These are phyloP conservation scores for Amphiduros pacificus DNA, from an alignment of 2,888 invertebrate species.

Conservation along the genomic window DNA sequence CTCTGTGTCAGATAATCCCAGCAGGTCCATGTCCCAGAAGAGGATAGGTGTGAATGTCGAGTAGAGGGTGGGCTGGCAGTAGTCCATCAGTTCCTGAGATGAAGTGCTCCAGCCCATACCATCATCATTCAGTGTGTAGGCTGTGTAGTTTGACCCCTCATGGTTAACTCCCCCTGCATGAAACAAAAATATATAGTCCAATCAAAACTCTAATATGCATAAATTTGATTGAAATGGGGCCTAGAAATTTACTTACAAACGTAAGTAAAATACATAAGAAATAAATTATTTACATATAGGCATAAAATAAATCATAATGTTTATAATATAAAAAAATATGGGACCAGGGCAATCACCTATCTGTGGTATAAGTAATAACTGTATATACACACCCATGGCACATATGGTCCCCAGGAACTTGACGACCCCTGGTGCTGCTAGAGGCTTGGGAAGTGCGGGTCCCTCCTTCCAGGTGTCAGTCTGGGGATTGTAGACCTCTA, in stretches of 20 bases:
- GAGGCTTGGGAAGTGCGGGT: neutral
- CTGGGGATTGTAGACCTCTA: neutral
- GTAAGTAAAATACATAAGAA: too few relatives aligned
- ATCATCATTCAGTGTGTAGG: neutral
- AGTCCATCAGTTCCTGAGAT: neutral
- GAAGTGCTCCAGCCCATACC: neutral
- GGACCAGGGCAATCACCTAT: too few relatives aligned
- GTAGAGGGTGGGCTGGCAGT: neutral
- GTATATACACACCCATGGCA: neutral
- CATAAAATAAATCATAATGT: too few relatives aligned
- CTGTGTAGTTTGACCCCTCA: neutral
- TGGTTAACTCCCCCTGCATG: neutral
- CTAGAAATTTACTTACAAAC: too few relatives aligned
- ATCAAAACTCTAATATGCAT: too few relatives aligned
- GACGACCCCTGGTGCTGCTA: neutral
- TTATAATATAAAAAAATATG: too few relatives aligned
- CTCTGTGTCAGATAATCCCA: neutral
- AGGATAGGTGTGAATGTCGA: neutral
- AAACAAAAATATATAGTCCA: too few relatives aligned
- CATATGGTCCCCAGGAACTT: neutral
- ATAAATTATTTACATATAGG: too few relatives aligned
- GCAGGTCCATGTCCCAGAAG: neutral
- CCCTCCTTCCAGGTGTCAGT: neutral
- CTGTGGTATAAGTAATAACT: too few relatives aligned
- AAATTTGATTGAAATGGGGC: too few relatives aligned